These are phyloP conservation scores for Dryococelus australis DNA, from an alignment of 2,888 invertebrate genomes.

Conservation along the genomic window DNA sequence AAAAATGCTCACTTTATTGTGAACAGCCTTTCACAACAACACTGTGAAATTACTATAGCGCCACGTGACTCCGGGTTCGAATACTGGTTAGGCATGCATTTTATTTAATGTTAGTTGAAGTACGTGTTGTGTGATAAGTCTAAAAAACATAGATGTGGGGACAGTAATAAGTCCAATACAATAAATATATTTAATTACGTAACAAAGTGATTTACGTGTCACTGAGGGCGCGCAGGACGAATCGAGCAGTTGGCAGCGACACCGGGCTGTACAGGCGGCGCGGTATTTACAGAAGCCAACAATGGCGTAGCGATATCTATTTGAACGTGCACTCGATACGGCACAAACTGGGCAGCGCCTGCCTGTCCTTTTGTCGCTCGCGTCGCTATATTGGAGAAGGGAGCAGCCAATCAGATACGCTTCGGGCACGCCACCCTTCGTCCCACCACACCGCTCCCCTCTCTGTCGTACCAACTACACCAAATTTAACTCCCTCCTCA, in stretches of 20 bases:
- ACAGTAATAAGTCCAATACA: too few species aligned
- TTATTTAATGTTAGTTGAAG: too few species aligned
- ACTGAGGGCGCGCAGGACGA: neutral
- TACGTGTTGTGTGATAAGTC: too few species aligned
- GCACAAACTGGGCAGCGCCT: neutral
- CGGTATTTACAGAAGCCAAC: slow-evolving; percentile 19
- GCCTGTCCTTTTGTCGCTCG: neutral
- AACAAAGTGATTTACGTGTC: too few species aligned
- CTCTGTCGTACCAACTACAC: too few species aligned
- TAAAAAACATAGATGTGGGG: too few species aligned
- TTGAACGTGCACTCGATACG: neutral
- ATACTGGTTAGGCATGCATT: too few species aligned
- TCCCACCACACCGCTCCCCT: neutral
- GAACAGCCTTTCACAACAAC: too few species aligned
- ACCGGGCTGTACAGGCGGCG: neutral
- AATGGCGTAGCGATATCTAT: slow-evolving; percentile 23
- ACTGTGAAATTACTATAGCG: too few species aligned
- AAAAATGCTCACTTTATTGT: too few species aligned
- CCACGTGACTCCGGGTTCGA: too few species aligned
- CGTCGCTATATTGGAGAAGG: neutral
- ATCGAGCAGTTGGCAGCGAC: neutral
- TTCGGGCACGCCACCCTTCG: neutral
- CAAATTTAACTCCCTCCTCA: neutral
- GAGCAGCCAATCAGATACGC: slow-evolving; percentile 13
- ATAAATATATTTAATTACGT: too few species aligned